Conservation (phyloP, 2,113 vertebrate genomes). For the Corythoichthys haematopterus region DNA sequence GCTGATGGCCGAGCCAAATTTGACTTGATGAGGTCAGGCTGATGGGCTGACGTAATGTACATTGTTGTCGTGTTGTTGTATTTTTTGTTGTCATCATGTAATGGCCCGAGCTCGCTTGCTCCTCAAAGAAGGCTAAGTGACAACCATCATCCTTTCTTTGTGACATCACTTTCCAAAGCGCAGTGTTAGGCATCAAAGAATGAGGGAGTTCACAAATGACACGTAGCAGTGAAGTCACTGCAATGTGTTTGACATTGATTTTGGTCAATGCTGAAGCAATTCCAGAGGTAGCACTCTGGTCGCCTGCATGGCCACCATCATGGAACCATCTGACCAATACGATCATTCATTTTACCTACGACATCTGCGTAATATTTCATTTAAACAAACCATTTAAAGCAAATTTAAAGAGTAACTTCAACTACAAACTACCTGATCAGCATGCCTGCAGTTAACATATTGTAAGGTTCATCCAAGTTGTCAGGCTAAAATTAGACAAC, state of each 20-base stretch:
- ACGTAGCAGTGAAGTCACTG: not conserved
- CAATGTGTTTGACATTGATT: not conserved
- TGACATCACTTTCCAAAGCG: constrained; percentile 8
- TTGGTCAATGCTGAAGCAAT: not conserved
- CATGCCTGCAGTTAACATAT: not conserved
- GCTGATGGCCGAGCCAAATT: not conserved
- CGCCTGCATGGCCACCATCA: not conserved
- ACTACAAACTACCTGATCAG: not conserved
- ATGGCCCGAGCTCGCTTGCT: not conserved
- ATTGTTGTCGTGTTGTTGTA: not conserved
- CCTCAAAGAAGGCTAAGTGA: not conserved
- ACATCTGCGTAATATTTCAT: not conserved
- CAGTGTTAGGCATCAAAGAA: constrained; percentile 1
- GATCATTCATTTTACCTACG: not conserved
- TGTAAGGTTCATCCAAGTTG: not conserved
- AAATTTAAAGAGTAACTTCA: no score
- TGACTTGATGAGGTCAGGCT: not conserved
- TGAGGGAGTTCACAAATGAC: not conserved
- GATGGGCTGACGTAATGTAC: not conserved
- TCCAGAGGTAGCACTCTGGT: not conserved
- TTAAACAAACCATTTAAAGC: not conserved
- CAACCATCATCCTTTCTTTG: not conserved
- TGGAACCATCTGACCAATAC: not conserved
- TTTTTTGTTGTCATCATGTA: not conserved
- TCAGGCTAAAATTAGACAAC: no score